Evolutionary conservation across 2,113 vertebrate genomes (phyloP), one percentile per base, ranked within the genome.

Genomic region (Tricholaema leucomelas): DNA sequence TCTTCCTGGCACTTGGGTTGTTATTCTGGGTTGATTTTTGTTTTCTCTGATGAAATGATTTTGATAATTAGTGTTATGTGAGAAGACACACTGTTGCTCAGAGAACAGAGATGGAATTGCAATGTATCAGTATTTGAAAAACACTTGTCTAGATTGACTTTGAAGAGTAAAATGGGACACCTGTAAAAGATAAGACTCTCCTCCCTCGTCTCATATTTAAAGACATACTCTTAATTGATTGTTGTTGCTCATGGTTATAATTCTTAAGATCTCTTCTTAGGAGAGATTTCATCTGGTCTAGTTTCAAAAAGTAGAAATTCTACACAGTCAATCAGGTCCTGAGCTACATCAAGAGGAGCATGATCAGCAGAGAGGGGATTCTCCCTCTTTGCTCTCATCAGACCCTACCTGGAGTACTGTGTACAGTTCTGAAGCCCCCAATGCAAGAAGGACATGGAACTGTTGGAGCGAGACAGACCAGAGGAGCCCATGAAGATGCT

Each of bases 121-220:
- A 59, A 5, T 30, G 2, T 38, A 15, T 28, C 8, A 66, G 59
- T 23, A 58, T 18, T 48, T 55, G 24, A 48, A 72, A 87, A 81
- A 70, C 30, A 2, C 3, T 27, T 3, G 7, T 1, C 5, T 55
- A 1, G 1, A 12, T 18, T 78, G 27, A 24, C 2, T 40, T 46
- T 4, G 15, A 63, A 5, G 4, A 2, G 4, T 5, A 30, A 83
- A 84, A 64, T 16, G 5, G 0, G 8, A 6, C 8, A 33, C 2
- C 3, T n/a, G 31, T 64, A 86, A 42, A 75, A 42, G 0, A 59
- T 27, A 65, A 69, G 42, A 5, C 38, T 69, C 6, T 40, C 56
- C 18, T 11, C 61, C 14, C 56, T 30, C 6, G 65, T 10, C 21
- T 46, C 2, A 15, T 65, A 20, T 81, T 81, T 44, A 79, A 73